A percentile compares a stretch with the other conserved stretches of the same genome.
phyloP scores from a whole-genome alignment of 2,888 invertebrate genomes.

The Cryptops parisi region DNA sequence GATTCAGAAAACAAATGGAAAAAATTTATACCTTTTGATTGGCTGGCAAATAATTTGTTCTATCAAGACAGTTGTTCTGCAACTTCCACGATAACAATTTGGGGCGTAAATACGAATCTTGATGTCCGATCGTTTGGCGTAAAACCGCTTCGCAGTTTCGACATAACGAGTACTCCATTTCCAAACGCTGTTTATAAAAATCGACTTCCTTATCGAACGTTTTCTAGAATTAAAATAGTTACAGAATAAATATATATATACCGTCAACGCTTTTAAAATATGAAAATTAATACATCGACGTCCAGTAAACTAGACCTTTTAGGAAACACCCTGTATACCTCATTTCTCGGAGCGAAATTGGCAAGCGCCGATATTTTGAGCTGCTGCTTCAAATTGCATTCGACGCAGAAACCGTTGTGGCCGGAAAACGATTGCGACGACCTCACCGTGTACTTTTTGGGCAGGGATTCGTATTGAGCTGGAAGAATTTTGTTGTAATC shows the following conservation, averaged over 20 bases:
- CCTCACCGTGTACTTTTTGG: neutral
- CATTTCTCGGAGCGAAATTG: conserved; percentile 1
- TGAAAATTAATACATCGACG: no score
- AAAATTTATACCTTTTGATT: no score
- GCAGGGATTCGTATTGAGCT: neutral
- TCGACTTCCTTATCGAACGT: neutral
- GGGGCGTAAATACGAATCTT: conserved; percentile 4
- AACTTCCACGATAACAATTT: conserved; percentile 1
- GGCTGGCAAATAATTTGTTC: no score
- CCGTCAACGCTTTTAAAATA: neutral
- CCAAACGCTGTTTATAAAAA: neutral
- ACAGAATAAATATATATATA: neutral
- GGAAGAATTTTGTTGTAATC: conserved; percentile 7
- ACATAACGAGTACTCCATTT: conserved; percentile 1
- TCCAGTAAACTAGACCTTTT: no score
- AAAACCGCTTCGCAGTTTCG: conserved; percentile 2
- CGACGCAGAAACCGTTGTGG: conserved; percentile 1
- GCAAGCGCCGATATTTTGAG: neutral
- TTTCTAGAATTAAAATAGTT: neutral
- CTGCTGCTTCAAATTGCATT: conserved; percentile 4
- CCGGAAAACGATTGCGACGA: neutral
- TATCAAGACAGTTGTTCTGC: neutral
- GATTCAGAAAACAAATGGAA: no score
- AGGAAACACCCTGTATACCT: no score
- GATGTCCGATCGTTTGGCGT: neutral